Percentiles rank a stretch among this genome's conserved stretches.
These are phyloP conservation scores for Gambusia affinis DNA, from an alignment of 2,113 vertebrate genomes.

Conservation along the genomic window DNA sequence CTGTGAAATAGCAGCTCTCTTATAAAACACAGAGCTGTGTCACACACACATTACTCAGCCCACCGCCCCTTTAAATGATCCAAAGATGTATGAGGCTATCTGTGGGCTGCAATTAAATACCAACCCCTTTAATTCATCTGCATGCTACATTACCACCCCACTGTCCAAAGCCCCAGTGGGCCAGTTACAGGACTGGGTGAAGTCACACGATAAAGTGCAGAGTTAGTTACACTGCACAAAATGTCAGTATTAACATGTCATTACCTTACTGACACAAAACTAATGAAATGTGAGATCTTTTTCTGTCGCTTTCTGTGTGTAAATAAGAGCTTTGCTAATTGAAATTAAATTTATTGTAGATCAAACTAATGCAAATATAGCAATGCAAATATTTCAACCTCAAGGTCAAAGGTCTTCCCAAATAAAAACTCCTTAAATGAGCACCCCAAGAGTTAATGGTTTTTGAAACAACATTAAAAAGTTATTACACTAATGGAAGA, in stretches of 20 bases:
- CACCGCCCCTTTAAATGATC: constrained; percentile 76
- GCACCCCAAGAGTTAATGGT: background rate
- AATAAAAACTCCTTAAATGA: constrained; percentile 2
- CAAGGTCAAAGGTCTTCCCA: background rate
- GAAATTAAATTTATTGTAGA: background rate
- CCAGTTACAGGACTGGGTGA: constrained; percentile 29
- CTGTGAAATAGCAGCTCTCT: constrained; percentile 67
- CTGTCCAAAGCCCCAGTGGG: constrained; percentile 47
- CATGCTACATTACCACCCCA: constrained; percentile 70
- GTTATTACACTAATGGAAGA: background rate
- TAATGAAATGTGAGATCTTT: background rate
- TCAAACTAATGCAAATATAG: background rate
- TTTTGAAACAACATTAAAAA: constrained; percentile 1
- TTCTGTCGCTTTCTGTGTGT: background rate
- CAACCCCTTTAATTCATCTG: constrained; percentile 72
- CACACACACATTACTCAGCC: constrained; percentile 72
- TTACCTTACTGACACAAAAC: constrained; percentile 2
- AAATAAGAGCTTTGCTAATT: background rate
- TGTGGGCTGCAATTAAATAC: constrained; percentile 75
- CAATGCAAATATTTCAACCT: background rate
- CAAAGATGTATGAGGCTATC: constrained; percentile 74
- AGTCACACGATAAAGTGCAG: constrained; percentile 26
- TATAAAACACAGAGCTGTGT: constrained; percentile 73
- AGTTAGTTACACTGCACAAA: constrained; percentile 16
- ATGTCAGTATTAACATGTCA: background rate